phyloP scores from a whole-genome alignment of 2,113 vertebrate genomes.

The Rattus norvegicus region DNA sequence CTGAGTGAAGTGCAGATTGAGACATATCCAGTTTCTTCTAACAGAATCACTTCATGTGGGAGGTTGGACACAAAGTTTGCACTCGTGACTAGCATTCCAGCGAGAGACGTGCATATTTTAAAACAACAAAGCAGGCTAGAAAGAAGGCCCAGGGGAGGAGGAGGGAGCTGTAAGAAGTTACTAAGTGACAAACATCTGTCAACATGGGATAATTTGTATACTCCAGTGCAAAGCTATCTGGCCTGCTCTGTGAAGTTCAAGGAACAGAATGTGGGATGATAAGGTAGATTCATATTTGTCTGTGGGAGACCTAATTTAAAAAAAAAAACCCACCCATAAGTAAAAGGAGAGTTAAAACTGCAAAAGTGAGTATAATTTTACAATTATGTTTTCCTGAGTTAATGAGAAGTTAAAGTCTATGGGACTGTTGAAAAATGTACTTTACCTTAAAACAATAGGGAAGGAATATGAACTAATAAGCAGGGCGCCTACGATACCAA shows the following conservation, averaged over 20 bases:
- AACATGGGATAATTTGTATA: constrained; percentile 89
- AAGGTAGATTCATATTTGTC: constrained; percentile 52
- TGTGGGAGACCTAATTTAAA: background rate
- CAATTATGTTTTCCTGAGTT: constrained; percentile 49
- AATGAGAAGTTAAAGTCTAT: background rate
- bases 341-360: constrained; percentile 51
- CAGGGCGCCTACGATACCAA: constrained; percentile 7
- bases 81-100: constrained; percentile 99
- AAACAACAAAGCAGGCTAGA: constrained; percentile 98
- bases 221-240: constrained; percentile 74
- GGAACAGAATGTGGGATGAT: constrained; percentile 65
- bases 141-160: constrained; percentile 89
- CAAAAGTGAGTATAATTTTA: constrained; percentile 43
- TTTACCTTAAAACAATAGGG: constrained; percentile 59
- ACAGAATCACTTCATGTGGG: constrained; percentile 99
- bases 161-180: constrained; percentile 93
- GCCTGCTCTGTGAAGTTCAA: constrained; percentile 76
- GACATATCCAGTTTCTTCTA: constrained; percentile 99
- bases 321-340: background rate
- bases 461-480: constrained; percentile 4
- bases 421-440: background rate
- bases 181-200: constrained; percentile 98
- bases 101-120: constrained; percentile 99
- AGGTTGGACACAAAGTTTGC: constrained; percentile 99
- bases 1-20: constrained; percentile 98